Conservation (phyloP, 1,140 invertebrate genomes). For the Heliconius eleuchia region DNA sequence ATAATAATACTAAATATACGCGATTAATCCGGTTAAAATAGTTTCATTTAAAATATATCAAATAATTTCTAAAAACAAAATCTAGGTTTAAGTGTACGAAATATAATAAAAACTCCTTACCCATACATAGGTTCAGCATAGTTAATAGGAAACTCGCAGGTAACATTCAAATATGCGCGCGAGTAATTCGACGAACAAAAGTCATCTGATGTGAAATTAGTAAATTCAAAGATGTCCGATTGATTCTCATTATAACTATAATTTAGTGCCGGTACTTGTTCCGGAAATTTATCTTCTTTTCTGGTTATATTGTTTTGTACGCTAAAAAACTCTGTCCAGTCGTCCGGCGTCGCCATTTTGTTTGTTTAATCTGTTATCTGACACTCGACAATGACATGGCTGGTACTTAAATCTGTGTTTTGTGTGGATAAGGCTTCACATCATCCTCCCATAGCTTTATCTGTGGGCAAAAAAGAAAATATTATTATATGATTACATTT, state of each 20-base stretch:
- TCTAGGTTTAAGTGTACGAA: neutral
- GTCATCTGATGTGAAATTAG: slow-evolving; percentile 67
- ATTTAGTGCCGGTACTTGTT: slow-evolving; percentile 46
- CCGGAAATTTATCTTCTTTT: slow-evolving; percentile 27
- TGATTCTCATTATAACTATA: slow-evolving; percentile 57
- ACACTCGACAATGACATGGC: slow-evolving; percentile 46
- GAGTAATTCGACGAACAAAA: slow-evolving; percentile 69
- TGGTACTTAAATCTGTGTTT: slow-evolving; percentile 24
- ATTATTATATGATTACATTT: neutral
- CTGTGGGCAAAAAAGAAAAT: slow-evolving; percentile 44
- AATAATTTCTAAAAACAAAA: too few species aligned
- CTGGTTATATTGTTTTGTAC: slow-evolving; percentile 37
- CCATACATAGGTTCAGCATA: slow-evolving; percentile 88
- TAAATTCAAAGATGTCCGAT: slow-evolving; percentile 51
- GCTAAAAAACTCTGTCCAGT: slow-evolving; percentile 44
- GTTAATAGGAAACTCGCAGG: slow-evolving; percentile 84
- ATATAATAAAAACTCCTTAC: slow-evolving; percentile 43
- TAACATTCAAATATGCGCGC: slow-evolving; percentile 83
- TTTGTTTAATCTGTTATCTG: slow-evolving; percentile 46
- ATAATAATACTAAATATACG: too few species aligned
- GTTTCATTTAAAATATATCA: too few species aligned
- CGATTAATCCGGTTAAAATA: too few species aligned
- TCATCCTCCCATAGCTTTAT: slow-evolving; percentile 31
- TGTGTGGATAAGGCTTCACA: slow-evolving; percentile 13
- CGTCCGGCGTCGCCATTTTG: slow-evolving; percentile 49